A percentile compares a stretch with the other conserved stretches of the same genome.
These are phyloP conservation scores for Campoletis sonorensis DNA, from an alignment of 1,140 invertebrate genomes.

Conservation along the genomic window DNA sequence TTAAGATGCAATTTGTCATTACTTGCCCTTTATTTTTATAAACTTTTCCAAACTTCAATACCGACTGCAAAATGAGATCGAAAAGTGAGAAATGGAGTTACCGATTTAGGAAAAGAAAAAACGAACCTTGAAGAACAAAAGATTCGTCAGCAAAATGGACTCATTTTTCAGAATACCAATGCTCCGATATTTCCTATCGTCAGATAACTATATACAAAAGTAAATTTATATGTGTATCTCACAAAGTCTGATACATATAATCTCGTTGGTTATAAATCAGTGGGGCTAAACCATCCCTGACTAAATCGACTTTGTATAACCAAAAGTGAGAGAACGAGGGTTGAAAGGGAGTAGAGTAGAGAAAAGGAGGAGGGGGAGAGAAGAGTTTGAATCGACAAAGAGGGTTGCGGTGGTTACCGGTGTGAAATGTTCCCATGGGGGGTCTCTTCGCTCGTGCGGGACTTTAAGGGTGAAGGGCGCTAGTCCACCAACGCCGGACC, in stretches of 20 bases:
- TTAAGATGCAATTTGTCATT: no score
- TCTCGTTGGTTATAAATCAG: constrained; percentile 70
- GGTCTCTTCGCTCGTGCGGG: constrained; percentile 56
- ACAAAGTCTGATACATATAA: constrained; percentile 56
- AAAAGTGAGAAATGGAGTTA: no score
- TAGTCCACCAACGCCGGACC: constrained; percentile 27
- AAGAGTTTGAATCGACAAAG: constrained; percentile 19
- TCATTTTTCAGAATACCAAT: background rate
- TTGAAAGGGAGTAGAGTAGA: constrained; percentile 43
- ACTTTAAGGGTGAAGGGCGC: constrained; percentile 10
- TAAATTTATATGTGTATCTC: constrained; percentile 20
- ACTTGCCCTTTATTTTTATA: no score
- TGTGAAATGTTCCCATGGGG: constrained; percentile 77
- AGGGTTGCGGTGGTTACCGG: constrained; percentile 74
- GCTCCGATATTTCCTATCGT: background rate
- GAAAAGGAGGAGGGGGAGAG: background rate
- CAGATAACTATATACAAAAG: background rate
- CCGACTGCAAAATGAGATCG: no score
- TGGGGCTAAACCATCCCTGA: constrained; percentile 73
- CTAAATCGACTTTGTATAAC: constrained; percentile 75
- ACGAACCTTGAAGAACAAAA: no score
- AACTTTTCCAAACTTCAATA: no score
- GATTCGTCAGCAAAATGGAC: no score
- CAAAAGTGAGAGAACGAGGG: constrained; percentile 61
- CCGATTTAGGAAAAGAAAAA: no score